These are phyloP conservation scores for Telmatherina bonti DNA, from an alignment of 2,797 vertebrate genomes.

Conservation along the genomic window DNA sequence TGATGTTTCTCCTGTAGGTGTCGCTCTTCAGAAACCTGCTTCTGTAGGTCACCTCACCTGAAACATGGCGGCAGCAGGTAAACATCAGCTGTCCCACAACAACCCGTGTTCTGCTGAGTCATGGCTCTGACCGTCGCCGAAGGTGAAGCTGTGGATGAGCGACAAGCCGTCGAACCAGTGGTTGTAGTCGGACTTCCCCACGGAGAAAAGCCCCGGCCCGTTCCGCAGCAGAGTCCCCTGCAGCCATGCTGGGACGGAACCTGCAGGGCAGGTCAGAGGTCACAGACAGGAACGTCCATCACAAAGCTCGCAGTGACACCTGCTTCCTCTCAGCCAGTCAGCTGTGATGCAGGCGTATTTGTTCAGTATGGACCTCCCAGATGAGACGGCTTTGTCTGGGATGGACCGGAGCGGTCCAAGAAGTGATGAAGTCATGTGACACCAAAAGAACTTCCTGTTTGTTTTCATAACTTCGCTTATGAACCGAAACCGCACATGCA, in stretches of 20 bases:
- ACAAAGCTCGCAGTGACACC: too few relatives aligned
- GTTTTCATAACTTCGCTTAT: too few relatives aligned
- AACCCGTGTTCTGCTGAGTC: neutral
- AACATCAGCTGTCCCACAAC: neutral
- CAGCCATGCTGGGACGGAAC: constrained; percentile 88
- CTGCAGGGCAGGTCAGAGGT: constrained; percentile 71
- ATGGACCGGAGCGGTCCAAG: too few relatives aligned
- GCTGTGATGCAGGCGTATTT: too few relatives aligned
- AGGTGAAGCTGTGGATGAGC: constrained; percentile 92
- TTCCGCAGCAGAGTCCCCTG: constrained; percentile 91
- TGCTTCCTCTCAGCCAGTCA: too few relatives aligned
- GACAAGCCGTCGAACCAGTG: constrained; percentile 97
- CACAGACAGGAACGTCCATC: too few relatives aligned
- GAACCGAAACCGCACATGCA: too few relatives aligned
- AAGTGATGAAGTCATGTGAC: too few relatives aligned
- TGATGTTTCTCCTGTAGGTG: constrained; percentile 86
- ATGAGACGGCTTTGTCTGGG: too few relatives aligned
- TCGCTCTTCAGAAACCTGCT: constrained; percentile 93
- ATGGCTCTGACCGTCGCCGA: constrained; percentile 84
- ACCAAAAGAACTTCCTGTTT: too few relatives aligned
- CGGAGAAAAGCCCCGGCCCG: constrained; percentile 90
- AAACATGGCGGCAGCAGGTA: constrained; percentile 10
- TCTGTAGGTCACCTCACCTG: constrained; percentile 92
- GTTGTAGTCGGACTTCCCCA: constrained; percentile 89
- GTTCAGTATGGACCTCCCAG: too few relatives aligned